Evolutionary conservation across 2,888 invertebrate genomes (phyloP), one percentile per base, ranked within the genome.

Genomic region (Lasioglossum zephyrum): DNA sequence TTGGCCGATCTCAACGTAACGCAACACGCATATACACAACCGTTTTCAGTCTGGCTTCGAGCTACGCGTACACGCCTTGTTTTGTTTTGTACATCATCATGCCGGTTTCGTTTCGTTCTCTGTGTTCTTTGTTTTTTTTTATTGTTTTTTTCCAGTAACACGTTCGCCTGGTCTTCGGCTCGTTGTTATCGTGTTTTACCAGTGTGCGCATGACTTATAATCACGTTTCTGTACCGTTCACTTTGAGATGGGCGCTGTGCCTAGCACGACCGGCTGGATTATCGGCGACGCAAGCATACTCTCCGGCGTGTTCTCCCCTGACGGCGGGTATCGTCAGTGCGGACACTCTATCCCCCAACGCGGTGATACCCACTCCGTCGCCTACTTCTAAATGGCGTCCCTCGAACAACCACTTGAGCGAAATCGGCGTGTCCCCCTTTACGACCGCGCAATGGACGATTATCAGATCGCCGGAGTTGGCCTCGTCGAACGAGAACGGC

Each of bases 221-320:
- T 80, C 76, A 80, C 79, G 82, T 88, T 86, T 90, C 82, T 90
- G 92, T 95, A 97, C 97, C 97, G 95, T 97, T 97, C 89, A 98
- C 97, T 94, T 96, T 96, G 90, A 98, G 96, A 93, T 96, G 96
- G 88, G 98, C 97, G 81, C 97, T 96, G 94, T 97, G 97, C 90
- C 96, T 96, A 91, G 97, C 96, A 88, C 95, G 95, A 92, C 97
- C 98, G 83, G 97, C 98, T 90, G 96, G 96, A 95, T 98, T 98
- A 95, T 96, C 96, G 81, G 97, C 97, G 90, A 96, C 95, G 94
- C 98, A 98, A 89, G 97, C 97, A 95, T 97, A 98, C 94, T 97
- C 97, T 86, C 97, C 98, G 84, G 96, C 96, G 95, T 97, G 97
- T 92, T 96, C 96, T 89, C 97, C 97, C 92, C 96, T 96, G 81